Percentiles rank a stretch among this genome's conserved stretches.
Conservation (phyloP, 2,797 vertebrate species). For the Mus spretus region DNA sequence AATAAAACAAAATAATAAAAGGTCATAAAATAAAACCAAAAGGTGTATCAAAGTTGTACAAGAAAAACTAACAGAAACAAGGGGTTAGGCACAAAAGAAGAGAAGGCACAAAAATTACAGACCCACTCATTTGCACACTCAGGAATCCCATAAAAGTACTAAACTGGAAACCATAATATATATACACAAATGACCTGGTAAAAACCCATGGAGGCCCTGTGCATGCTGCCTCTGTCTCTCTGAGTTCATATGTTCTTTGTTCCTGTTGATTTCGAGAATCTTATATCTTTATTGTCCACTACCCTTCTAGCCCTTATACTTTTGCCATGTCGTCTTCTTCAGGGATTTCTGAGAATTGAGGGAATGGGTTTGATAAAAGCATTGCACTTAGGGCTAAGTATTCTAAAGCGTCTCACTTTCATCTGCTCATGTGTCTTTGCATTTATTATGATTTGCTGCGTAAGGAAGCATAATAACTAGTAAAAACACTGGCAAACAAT, state of each 20-base stretch:
- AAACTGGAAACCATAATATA: too few relatives aligned
- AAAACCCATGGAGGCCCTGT: background rate
- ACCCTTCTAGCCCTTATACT: background rate
- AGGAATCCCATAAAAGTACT: too few relatives aligned
- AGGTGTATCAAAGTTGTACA: background rate
- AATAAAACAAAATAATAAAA: background rate
- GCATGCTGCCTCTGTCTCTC: background rate
- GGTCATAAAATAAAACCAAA: background rate
- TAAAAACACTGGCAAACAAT: background rate
- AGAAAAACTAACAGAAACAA: background rate
- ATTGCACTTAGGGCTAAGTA: background rate
- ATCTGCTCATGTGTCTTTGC: background rate
- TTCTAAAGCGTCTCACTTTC: background rate
- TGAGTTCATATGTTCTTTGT: background rate
- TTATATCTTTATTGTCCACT: background rate
- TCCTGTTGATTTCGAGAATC: background rate
- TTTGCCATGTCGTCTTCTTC: background rate
- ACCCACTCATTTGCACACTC: too few relatives aligned
- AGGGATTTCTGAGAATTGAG: background rate
- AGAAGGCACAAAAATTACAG: too few relatives aligned
- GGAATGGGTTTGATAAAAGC: background rate
- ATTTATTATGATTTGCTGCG: background rate
- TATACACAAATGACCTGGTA: background rate
- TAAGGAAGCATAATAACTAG: background rate
- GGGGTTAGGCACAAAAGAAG: too few relatives aligned